phyloP scores from a whole-genome alignment of 1,140 invertebrate species.

The Bombus confusus region DNA sequence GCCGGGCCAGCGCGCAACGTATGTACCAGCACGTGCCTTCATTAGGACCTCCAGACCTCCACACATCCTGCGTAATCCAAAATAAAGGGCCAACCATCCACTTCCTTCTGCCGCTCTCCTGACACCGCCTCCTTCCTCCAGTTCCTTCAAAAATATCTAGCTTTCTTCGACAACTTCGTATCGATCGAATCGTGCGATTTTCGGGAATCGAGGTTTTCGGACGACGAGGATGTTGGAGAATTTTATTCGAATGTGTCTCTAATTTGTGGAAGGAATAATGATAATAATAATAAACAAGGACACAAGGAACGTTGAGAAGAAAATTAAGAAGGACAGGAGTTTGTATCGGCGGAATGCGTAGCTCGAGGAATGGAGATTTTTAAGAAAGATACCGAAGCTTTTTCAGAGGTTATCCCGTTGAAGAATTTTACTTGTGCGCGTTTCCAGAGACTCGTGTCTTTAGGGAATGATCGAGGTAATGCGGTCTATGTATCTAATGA shows the following conservation, averaged over 20 bases:
- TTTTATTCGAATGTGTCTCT: too few species aligned
- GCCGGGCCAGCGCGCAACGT: constrained; percentile 19
- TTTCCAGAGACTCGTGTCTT: too few species aligned
- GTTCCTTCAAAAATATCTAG: not conserved
- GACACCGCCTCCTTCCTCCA: not conserved
- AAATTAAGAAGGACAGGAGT: not conserved
- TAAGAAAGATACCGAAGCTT: not conserved
- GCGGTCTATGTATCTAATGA: too few species aligned
- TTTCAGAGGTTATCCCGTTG: too few species aligned
- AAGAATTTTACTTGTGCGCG: too few species aligned
- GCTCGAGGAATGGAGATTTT: not conserved
- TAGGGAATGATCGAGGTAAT: too few species aligned
- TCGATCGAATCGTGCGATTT: not conserved
- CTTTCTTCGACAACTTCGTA: not conserved
- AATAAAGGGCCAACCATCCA: constrained; percentile 59
- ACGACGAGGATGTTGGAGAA: too few species aligned
- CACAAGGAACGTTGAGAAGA: too few species aligned
- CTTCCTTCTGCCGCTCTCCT: not conserved
- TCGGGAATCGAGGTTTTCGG: too few species aligned
- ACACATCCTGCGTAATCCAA: constrained; percentile 65
- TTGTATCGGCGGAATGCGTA: not conserved
- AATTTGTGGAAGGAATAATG: too few species aligned
- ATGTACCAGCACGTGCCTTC: constrained; percentile 70
- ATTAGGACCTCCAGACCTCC: constrained; percentile 66
- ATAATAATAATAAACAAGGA: too few species aligned